phyloP scores from a whole-genome alignment of 2,888 invertebrate species.

The Uropetala carovei region DNA sequence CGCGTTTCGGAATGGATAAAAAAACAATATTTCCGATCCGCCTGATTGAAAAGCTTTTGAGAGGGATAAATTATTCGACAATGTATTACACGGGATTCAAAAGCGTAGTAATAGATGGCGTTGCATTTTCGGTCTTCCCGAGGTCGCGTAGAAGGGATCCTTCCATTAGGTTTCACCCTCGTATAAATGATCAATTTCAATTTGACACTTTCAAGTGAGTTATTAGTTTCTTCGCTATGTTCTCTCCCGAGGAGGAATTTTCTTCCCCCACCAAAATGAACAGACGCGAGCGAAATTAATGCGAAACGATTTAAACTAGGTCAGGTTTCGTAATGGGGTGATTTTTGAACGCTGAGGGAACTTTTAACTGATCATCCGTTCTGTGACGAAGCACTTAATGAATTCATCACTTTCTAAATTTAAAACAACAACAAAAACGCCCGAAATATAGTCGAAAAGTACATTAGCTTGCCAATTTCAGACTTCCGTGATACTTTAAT shows the following conservation, averaged over 20 bases:
- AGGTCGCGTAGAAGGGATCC: neutral
- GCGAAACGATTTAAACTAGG: slow-evolving; percentile 1
- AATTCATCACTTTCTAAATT: no score
- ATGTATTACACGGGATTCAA: neutral
- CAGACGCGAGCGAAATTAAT: neutral
- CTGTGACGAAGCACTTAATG: no score
- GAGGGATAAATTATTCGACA: neutral
- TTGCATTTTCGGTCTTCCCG: neutral
- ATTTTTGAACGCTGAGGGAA: no score
- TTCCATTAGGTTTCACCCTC: neutral
- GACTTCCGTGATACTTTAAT: no score
- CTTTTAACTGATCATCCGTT: no score
- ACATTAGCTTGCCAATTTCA: no score
- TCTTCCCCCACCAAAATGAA: neutral
- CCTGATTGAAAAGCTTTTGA: neutral
- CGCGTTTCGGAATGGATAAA: neutral
- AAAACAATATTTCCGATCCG: neutral
- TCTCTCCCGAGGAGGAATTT: neutral
- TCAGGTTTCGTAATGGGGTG: neutral
- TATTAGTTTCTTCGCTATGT: slow-evolving; percentile 9
- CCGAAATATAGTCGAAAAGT: no score
- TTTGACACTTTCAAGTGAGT: neutral
- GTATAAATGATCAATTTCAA: neutral
- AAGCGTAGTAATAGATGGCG: neutral
- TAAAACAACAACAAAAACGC: no score